These are phyloP conservation scores for Zootermopsis nevadensis DNA, from an alignment of 2,888 invertebrate genomes.

Conservation along the genomic window DNA sequence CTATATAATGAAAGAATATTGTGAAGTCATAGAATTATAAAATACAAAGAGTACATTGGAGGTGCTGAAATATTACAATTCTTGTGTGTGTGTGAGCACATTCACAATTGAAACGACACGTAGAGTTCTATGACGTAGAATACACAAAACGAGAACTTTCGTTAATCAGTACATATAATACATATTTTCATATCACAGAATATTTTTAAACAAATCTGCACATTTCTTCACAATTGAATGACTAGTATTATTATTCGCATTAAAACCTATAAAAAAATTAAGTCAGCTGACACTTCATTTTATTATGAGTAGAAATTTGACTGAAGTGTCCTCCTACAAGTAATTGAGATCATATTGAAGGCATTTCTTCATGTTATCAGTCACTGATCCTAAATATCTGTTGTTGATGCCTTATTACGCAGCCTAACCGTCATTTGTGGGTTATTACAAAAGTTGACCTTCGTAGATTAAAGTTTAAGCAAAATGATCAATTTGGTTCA, in stretches of 20 bases:
- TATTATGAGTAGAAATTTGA: too few species aligned
- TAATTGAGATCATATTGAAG: too few species aligned
- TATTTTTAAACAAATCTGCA: constrained; percentile 10
- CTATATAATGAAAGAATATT: too few species aligned
- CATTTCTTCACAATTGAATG: not conserved
- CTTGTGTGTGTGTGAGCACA: not conserved
- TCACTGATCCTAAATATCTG: too few species aligned
- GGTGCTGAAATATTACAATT: not conserved
- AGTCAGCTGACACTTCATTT: too few species aligned
- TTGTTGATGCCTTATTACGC: too few species aligned
- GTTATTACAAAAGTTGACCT: too few species aligned
- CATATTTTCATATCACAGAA: constrained; percentile 1
- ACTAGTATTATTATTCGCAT: not conserved
- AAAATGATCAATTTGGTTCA: too few species aligned
- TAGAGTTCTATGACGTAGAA: not conserved
- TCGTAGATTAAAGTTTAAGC: too few species aligned
- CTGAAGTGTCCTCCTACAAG: too few species aligned
- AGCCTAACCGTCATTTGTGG: too few species aligned
- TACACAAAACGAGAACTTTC: not conserved
- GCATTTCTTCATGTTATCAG: too few species aligned
- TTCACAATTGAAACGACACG: not conserved
- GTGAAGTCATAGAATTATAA: not conserved
- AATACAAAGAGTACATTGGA: not conserved
- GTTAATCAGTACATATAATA: not conserved
- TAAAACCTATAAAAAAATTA: not conserved